These are phyloP conservation scores for Drosophila koepferae DNA, from an alignment of 2,888 invertebrate species.

Conservation along the genomic window DNA sequence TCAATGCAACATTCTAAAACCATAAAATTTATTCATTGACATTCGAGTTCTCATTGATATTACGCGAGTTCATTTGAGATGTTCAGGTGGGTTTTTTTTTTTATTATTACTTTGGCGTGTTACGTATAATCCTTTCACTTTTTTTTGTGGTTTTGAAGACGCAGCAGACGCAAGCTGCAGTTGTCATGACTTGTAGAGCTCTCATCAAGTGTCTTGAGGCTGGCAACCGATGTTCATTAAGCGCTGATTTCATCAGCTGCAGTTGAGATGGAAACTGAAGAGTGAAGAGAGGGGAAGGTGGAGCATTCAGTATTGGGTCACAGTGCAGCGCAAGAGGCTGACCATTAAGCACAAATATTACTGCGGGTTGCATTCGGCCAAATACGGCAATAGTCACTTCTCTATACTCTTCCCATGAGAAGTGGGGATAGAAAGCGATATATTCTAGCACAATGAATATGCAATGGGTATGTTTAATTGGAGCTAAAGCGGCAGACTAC, in stretches of 20 bases:
- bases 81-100: not conserved
- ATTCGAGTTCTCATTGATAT: slow-evolving; percentile 48
- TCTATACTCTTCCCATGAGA: not conserved
- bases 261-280: slow-evolving; percentile 24
- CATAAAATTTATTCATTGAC: slow-evolving; percentile 19
- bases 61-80: slow-evolving; percentile 22
- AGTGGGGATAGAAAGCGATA: no score
- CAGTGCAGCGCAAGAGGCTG: slow-evolving; percentile 31
- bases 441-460: not conserved
- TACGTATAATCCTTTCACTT: slow-evolving; percentile 75
- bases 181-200: slow-evolving; percentile 52
- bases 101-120: not conserved
- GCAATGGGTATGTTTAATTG: not conserved
- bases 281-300: not conserved
- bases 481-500: not conserved
- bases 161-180: slow-evolving; percentile 27
- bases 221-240: slow-evolving; percentile 59
- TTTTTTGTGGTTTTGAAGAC: slow-evolving; percentile 24
- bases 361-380: slow-evolving; percentile 34
- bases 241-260: slow-evolving; percentile 59
- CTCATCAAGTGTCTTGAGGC: slow-evolving; percentile 43
- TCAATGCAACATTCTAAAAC: slow-evolving; percentile 37
- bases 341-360: slow-evolving; percentile 51
- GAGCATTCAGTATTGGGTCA: slow-evolving; percentile 15
- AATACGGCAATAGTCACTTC: slow-evolving; percentile 43